These are phyloP conservation scores for Agonopterix alstromeriana DNA, from an alignment of 2,888 invertebrate species.

Conservation along the genomic window DNA sequence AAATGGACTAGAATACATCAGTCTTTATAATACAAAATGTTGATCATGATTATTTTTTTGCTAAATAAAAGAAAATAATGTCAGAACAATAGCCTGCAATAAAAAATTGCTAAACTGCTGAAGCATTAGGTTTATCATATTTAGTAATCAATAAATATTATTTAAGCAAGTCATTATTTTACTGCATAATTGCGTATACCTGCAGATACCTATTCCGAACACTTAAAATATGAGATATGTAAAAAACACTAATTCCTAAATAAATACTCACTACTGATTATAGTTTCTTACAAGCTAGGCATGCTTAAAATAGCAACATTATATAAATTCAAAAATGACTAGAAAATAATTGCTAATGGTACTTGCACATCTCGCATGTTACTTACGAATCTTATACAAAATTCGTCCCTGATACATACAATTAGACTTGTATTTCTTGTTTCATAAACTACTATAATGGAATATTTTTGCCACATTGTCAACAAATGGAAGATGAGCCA, in stretches of 20 bases:
- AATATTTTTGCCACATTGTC: constrained; percentile 11
- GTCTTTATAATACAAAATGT: constrained; percentile 39
- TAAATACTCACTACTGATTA: constrained; percentile 15
- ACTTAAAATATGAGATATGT: constrained; percentile 9
- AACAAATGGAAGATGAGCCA: constrained; percentile 32
- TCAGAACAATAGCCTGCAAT: no score
- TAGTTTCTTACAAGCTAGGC: constrained; percentile 4
- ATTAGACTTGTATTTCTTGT: no score
- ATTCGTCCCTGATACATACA: no score
- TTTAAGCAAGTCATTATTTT: neutral
- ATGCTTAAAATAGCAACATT: constrained; percentile 5
- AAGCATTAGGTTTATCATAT: neutral
- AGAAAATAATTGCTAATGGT: constrained; percentile 14
- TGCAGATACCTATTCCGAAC: no score
- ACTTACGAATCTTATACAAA: no score
- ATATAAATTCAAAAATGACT: constrained; percentile 20
- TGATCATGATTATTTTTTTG: neutral
- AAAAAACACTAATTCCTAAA: constrained; percentile 11
- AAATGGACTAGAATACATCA: constrained; percentile 75
- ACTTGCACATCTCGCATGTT: no score
- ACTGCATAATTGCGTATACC: no score
- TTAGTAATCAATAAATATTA: neutral
- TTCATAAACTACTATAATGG: constrained; percentile 16
- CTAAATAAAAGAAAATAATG: neutral
- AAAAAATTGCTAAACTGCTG: neutral